Base-by-base conservation (phyloP, 2,888 invertebrate species). In the Napeogenes inachia region DNA sequence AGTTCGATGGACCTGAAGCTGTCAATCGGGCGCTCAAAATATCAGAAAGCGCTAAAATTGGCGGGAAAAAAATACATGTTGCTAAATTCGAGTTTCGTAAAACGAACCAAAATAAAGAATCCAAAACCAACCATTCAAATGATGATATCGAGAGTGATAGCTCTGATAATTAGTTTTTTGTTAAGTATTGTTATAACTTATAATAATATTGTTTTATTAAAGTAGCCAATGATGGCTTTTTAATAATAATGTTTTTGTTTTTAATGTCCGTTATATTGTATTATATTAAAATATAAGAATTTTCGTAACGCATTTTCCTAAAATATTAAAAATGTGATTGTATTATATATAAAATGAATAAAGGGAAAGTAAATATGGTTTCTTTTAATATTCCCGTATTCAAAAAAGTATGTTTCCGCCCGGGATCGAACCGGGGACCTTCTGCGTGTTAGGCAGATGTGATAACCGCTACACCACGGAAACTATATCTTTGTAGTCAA, bases 381-480 rank as follows among this genome's bases (percentile, higher is more conserved):
- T 13, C 21, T 21, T 5, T 5, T 42, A 42, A 42, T 10, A 13
- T 50, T 50, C 5, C 21, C 5, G 21, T 13, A 21, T 21, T n/a
- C 30, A 42, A 59, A 85, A 84, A 76, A 59, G 67, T 77, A 77
- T 94, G 94, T 94, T 94, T 94, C 93, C 94, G 94, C 94, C 94
- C 94, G 94, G 95, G 94, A 94, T 95, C 94, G 94, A 95, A 95
- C 95, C 94, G 94, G 95, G 94, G 95, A 93, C 95, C 95, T 95
- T 95, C 94, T 94, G 95, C 95, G 95, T 95, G 95, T 95, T 94
- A 95, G 94, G 95, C 95, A 94, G 95, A 95, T 94, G 95, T 95
- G 95, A 95, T 95, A 95, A 95, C 95, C 95, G 94, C 95, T 95
- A 95, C 95, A 95, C 78, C 78, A 78, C 79, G 76, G 77, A 80